Conservation (phyloP, 2,113 vertebrate genomes). For the Vidua chalybeata region DNA sequence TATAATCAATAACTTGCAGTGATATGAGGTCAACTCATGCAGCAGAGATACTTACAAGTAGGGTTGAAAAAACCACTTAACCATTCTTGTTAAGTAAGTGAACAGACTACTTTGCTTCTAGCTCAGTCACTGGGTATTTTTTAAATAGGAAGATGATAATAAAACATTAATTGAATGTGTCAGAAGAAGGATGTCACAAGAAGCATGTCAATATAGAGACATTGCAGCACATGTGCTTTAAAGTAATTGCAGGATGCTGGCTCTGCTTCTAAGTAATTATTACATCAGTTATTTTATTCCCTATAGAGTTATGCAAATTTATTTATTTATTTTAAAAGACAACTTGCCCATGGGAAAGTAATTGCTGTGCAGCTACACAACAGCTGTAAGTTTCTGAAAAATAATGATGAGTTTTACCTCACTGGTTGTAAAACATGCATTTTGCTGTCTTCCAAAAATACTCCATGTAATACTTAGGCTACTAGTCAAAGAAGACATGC, state of each 20-base stretch:
- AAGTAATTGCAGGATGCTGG: constrained; percentile 71
- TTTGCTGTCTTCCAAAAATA: background rate
- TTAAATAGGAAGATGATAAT: constrained; percentile 45
- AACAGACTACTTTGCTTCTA: constrained; percentile 15
- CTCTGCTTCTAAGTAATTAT: constrained; percentile 72
- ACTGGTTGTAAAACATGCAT: background rate
- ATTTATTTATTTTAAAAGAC: constrained; percentile 69
- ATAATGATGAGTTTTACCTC: constrained; percentile 3
- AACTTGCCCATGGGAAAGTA: constrained; percentile 63
- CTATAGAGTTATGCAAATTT: constrained; percentile 52
- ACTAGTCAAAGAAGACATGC: background rate
- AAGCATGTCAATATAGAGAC: constrained; percentile 50
- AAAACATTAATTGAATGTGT: constrained; percentile 73
- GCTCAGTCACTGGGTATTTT: background rate
- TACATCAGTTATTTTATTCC: constrained; percentile 69
- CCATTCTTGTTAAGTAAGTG: constrained; percentile 27
- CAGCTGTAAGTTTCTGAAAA: constrained; percentile 3
- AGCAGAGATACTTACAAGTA: background rate
- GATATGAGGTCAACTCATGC: background rate
- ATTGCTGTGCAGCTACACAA: constrained; percentile 6
- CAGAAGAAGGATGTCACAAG: constrained; percentile 64
- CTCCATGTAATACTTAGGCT: background rate
- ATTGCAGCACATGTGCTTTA: constrained; percentile 50
- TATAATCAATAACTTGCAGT: constrained; percentile 26
- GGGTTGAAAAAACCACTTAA: constrained; percentile 17